A percentile compares a stretch with the other conserved stretches of the same genome.
Evolutionary conservation across 2,797 vertebrate genomes (phyloP).

Genomic region (Poliocrania exsul): DNA sequence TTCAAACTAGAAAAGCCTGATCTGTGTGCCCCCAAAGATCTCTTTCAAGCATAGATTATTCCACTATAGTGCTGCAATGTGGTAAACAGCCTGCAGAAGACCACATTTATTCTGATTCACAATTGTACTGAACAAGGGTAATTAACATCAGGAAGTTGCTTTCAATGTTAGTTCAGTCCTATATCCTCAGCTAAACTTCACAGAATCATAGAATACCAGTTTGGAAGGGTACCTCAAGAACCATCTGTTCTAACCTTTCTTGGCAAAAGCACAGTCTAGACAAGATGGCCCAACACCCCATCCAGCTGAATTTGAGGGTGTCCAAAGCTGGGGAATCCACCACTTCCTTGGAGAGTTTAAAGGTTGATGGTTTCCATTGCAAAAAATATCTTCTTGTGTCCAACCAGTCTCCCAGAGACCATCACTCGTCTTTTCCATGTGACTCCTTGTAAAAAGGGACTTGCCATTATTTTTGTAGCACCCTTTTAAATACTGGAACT

Average conservation of each 20-base stretch:
- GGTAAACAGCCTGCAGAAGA: neutral
- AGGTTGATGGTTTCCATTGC: accelerated
- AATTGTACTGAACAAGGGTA: neutral
- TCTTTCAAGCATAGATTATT: neutral
- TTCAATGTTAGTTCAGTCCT: neutral
- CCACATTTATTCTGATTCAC: neutral
- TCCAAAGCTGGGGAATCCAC: neutral
- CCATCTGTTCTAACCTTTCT: neutral
- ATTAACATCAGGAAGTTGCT: neutral
- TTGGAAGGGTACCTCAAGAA: neutral
- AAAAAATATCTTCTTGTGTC: neutral
- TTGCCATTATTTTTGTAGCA: neutral
- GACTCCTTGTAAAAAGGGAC: neutral
- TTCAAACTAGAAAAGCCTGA: neutral
- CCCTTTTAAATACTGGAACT: neutral
- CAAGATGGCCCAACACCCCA: neutral
- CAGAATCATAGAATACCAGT: neutral
- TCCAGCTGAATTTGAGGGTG: neutral
- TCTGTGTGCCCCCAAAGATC: neutral
- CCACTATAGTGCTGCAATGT: neutral
- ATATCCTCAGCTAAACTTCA: neutral
- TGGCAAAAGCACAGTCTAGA: neutral
- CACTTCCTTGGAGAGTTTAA: neutral
- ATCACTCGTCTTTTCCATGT: neutral
- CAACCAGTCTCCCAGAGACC: neutral